A percentile compares a stretch with the other conserved stretches of the same genome.
Evolutionary conservation across 2,797 vertebrate genomes (phyloP).

Genomic region (Limosa lapponica): DNA sequence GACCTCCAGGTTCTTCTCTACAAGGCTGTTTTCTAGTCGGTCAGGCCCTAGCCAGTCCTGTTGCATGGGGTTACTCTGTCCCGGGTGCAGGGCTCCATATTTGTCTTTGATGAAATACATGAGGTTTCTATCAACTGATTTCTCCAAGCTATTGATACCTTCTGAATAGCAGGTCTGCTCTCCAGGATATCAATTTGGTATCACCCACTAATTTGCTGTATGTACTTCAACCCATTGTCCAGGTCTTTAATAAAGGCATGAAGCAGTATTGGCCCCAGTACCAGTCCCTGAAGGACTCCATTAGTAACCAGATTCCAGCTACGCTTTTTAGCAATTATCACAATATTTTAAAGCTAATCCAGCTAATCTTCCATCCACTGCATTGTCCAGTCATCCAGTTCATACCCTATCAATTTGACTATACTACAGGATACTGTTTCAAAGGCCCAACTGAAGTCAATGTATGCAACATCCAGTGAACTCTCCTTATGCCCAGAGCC

Average conservation of each 20-base stretch:
- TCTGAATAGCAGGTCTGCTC: not conserved
- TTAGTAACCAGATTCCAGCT: not conserved
- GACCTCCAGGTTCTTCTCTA: not conserved
- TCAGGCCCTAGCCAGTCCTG: not conserved
- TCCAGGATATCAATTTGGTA: not conserved
- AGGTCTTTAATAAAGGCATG: not conserved
- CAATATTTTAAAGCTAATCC: not conserved
- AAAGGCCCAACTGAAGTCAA: not conserved
- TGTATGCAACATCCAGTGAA: not conserved
- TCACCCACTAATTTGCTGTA: not conserved
- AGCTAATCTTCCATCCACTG: not conserved
- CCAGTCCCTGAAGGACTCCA: not conserved
- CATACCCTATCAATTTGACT: not conserved
- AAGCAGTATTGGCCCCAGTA: not conserved
- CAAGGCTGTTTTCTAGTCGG: not conserved
- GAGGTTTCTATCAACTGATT: not conserved
- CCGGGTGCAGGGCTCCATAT: not conserved
- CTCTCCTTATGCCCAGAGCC: not conserved
- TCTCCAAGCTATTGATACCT: not conserved
- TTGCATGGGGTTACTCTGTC: not conserved
- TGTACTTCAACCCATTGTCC: not conserved
- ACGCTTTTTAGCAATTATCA: not conserved
- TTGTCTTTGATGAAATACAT: not conserved
- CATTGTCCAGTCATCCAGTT: not conserved
- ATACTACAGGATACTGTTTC: not conserved